These are phyloP conservation scores for Eulacestoma nigropectus DNA, from an alignment of 2,113 vertebrate species.

Conservation along the genomic window DNA sequence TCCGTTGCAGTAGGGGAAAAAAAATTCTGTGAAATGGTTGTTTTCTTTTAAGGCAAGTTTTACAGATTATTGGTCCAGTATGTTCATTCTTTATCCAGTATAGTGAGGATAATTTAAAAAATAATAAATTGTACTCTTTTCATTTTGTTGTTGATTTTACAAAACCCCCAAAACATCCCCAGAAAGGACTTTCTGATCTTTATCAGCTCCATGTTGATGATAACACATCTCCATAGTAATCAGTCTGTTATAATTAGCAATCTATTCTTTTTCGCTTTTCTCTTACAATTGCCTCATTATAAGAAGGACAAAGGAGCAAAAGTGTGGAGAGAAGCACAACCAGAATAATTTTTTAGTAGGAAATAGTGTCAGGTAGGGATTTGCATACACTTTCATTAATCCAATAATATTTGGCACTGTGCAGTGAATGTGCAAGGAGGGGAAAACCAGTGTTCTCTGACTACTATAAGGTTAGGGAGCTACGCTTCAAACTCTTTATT, in stretches of 20 bases:
- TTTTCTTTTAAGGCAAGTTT: neutral
- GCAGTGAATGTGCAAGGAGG: neutral
- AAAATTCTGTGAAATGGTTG: neutral
- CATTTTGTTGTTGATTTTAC: neutral
- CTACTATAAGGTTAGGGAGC: neutral
- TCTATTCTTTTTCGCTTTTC: neutral
- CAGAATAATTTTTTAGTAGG: neutral
- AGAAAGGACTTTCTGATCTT: neutral
- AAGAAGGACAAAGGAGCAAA: neutral
- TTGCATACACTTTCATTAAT: neutral
- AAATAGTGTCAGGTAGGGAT: neutral
- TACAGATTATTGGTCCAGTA: neutral
- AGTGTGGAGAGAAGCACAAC: neutral
- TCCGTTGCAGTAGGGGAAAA: neutral
- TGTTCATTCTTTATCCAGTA: neutral
- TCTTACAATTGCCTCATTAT: neutral
- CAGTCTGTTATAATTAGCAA: neutral
- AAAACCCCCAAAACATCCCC: neutral
- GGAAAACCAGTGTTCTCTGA: neutral
- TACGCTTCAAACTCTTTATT: neutral
- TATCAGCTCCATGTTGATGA: neutral
- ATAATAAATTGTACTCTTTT: neutral
- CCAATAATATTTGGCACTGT: neutral
- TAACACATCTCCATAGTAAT: neutral
- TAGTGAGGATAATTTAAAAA: neutral